A percentile compares a stretch with the other conserved stretches of the same genome.
Conservation (phyloP, 1,140 invertebrate species). For the Aplysia californica region DNA sequence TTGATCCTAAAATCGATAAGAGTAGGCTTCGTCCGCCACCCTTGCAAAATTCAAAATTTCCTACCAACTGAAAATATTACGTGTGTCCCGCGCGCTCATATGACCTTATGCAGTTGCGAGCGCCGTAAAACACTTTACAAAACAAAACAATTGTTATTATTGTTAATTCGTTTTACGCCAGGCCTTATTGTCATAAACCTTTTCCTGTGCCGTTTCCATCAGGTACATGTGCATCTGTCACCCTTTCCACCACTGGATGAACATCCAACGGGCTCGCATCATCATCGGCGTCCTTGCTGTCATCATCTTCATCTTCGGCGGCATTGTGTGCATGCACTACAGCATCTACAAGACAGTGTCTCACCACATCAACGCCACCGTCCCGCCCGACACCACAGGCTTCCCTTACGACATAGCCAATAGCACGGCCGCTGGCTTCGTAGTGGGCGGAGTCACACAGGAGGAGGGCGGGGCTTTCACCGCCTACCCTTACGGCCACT, state of each 20-base stretch:
- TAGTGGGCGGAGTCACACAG: not conserved
- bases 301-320: conserved; percentile 44
- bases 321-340: conserved; percentile 43
- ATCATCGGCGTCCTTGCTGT: conserved; percentile 40
- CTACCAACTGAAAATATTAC: too few species aligned
- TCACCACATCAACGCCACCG: not conserved
- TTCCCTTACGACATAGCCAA: not conserved
- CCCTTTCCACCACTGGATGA: conserved; percentile 53
- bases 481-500: not conserved
- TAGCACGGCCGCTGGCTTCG: not conserved
- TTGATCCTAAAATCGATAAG: too few species aligned
- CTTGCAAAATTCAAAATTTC: too few species aligned
- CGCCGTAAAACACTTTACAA: too few species aligned
- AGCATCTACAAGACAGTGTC: conserved; percentile 22
- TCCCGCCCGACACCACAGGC: not conserved
- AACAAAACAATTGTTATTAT: too few species aligned
- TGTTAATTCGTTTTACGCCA: too few species aligned
- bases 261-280: conserved; percentile 47
- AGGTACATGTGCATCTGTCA: conserved; percentile 60
- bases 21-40: too few species aligned
- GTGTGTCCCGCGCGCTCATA: too few species aligned
- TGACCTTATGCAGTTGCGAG: too few species aligned
- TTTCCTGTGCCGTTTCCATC: too few species aligned
- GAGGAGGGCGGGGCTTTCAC: not conserved
- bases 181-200: too few species aligned